Evolutionary conservation across 2,797 vertebrate species (phyloP).

Genomic region (Malurus splendens): DNA sequence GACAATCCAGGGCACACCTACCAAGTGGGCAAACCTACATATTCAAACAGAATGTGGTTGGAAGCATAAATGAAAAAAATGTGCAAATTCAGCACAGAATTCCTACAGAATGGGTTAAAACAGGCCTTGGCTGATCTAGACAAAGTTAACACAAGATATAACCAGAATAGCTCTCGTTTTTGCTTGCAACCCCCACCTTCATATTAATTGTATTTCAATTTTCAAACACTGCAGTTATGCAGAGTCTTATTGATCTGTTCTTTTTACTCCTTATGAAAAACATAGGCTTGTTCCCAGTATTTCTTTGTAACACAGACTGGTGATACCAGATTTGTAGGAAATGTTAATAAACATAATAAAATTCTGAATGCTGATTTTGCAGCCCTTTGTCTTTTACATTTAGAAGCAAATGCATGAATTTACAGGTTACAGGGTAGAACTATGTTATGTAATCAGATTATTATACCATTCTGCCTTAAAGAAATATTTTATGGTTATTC

Average conservation of each 20-base stretch:
- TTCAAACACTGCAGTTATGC: neutral
- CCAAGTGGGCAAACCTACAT: neutral
- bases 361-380: neutral
- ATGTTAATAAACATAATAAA: neutral
- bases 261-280: neutral
- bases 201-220: neutral
- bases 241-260: neutral
- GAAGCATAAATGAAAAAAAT: neutral
- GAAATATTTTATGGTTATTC: neutral
- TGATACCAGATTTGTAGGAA: neutral
- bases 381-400: neutral
- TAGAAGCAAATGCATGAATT: neutral
- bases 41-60: fast-evolving
- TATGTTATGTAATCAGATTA: slow-evolving; percentile 14
- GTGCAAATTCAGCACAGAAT: neutral
- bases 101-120: neutral
- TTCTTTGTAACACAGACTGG: neutral
- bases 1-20: fast-evolving
- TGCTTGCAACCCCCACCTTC: neutral
- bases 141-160: neutral
- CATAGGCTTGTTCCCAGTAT: neutral
- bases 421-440: neutral
- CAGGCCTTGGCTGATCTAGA: neutral
- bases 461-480: neutral
- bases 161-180: neutral